These are phyloP conservation scores for Diarsia brunnea DNA, from an alignment of 2,888 invertebrate genomes.

Conservation along the genomic window DNA sequence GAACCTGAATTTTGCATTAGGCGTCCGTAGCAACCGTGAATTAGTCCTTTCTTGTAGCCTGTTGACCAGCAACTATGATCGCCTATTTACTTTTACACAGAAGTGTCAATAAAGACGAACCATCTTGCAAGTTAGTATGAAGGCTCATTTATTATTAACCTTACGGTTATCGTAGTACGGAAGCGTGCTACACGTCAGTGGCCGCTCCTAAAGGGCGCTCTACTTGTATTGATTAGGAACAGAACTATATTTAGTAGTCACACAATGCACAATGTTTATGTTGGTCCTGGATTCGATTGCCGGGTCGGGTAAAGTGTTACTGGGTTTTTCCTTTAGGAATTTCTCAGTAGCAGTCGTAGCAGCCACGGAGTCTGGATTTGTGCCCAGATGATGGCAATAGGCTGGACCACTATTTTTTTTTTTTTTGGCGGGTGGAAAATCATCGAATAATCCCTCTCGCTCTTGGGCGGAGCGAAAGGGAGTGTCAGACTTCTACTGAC, in stretches of 20 bases:
- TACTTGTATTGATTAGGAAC: slow-evolving; percentile 38
- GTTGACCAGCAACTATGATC: not conserved
- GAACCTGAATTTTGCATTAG: not conserved
- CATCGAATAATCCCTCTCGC: too few relatives aligned
- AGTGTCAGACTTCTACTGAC: too few relatives aligned
- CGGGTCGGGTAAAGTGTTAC: too few relatives aligned
- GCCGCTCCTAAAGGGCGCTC: slow-evolving; percentile 4
- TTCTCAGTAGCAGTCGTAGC: too few relatives aligned
- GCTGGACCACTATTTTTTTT: too few relatives aligned
- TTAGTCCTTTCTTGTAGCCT: not conserved
- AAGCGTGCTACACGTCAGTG: slow-evolving; percentile 30
- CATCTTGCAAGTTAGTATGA: slow-evolving; percentile 20
- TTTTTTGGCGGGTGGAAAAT: too few relatives aligned
- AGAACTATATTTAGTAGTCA: slow-evolving; percentile 10
- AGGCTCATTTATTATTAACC: slow-evolving; percentile 47
- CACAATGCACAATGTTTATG: not conserved
- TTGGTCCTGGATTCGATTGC: too few relatives aligned
- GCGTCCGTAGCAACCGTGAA: not conserved
- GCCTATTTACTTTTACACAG: slow-evolving; percentile 1
- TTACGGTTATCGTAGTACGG: slow-evolving; percentile 5
- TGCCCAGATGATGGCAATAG: too few relatives aligned
- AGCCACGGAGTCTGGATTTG: too few relatives aligned
- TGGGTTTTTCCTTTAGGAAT: too few relatives aligned
- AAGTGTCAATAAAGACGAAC: slow-evolving; percentile 23
- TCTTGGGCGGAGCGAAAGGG: too few relatives aligned